phyloP scores from a whole-genome alignment of 1,140 invertebrate genomes.

The Pteromalus puparum region DNA sequence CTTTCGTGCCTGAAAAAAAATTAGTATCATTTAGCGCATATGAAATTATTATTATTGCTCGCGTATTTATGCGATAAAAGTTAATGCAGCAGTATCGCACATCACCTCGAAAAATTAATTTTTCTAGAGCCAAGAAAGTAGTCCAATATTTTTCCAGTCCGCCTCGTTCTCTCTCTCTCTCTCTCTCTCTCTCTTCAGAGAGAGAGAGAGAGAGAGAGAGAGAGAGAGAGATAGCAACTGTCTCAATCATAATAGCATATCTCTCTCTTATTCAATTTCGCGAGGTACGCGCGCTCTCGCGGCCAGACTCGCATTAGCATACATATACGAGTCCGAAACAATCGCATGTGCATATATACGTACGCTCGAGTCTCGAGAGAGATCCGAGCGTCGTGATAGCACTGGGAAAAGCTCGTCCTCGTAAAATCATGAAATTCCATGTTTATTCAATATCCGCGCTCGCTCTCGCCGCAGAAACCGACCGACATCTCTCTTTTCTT shows the following conservation, averaged over 20 bases:
- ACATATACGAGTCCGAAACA: constrained; percentile 68
- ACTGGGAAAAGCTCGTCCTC: constrained; percentile 60
- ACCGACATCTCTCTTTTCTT: background rate
- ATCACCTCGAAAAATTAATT: background rate
- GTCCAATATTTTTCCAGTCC: background rate
- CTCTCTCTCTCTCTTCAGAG: no score
- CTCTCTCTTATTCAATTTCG: constrained; percentile 73
- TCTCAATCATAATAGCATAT: constrained; percentile 65
- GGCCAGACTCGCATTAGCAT: constrained; percentile 66
- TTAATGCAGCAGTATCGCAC: no score
- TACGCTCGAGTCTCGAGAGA: constrained; percentile 50
- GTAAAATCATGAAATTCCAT: constrained; percentile 75
- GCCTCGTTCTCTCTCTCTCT: background rate
- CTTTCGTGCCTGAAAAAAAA: no score
- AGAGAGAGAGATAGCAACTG: constrained; percentile 33
- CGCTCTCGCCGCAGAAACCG: background rate
- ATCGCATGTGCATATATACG: constrained; percentile 56
- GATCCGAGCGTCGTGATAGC: constrained; percentile 56
- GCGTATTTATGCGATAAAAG: no score
- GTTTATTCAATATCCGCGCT: constrained; percentile 73
- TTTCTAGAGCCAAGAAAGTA: background rate
- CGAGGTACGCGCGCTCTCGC: constrained; percentile 16
- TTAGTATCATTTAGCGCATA: no score
- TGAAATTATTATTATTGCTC: no score
- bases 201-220: background rate